Evolutionary conservation across 1,140 invertebrate species (phyloP).

Genomic region (Cotesia vestalis): DNA sequence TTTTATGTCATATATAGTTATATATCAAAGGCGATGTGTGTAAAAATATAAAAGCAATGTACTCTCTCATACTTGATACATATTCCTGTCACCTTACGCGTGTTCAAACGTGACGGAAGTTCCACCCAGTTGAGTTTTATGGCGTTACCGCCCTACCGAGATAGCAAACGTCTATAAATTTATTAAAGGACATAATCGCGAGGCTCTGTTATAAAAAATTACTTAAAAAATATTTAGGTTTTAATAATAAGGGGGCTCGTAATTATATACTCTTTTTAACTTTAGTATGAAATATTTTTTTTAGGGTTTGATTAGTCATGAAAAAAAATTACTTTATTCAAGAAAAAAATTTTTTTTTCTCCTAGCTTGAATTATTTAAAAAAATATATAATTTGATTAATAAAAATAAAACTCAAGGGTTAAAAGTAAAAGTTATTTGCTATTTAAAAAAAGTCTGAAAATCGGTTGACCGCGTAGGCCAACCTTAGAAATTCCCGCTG

Average conservation of each 20-base stretch:
- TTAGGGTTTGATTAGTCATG: too few relatives aligned
- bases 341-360: too few relatives aligned
- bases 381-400: too few relatives aligned
- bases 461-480: too few relatives aligned
- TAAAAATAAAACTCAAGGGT: too few relatives aligned
- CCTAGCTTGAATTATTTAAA: too few relatives aligned
- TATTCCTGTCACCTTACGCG: conserved; percentile 20
- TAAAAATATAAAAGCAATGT: not conserved
- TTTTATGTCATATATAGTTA: not conserved
- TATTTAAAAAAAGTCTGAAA: too few relatives aligned
- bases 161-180: conserved; percentile 31
- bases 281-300: too few relatives aligned
- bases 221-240: not conserved
- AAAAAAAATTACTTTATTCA: too few relatives aligned
- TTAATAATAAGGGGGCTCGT: not conserved
- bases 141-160: conserved; percentile 29
- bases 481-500: too few relatives aligned
- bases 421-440: too few relatives aligned
- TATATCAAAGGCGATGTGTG: not conserved
- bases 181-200: conserved; percentile 19
- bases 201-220: not conserved
- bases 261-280: not conserved
- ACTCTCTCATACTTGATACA: conserved; percentile 5
- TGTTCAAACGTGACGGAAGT: conserved; percentile 36
- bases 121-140: conserved; percentile 40